Evolutionary conservation across 2,888 invertebrate genomes (phyloP).

Genomic region (Drosophila imparisetae): DNA sequence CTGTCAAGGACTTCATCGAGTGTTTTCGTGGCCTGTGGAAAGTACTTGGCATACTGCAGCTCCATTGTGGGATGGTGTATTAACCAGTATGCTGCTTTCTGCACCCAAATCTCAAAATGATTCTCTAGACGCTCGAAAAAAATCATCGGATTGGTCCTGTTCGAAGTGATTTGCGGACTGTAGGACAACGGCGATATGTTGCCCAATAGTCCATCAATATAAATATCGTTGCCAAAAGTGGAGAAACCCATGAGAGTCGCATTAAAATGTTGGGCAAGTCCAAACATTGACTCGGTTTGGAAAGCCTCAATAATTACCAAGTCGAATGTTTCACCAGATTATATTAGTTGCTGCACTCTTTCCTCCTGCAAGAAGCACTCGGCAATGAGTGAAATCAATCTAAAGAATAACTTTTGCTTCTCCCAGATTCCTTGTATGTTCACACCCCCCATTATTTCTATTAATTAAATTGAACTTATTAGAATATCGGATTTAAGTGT

Average conservation of each 20-base stretch:
- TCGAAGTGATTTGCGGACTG: constrained; percentile 70
- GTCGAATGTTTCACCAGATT: constrained; percentile 82
- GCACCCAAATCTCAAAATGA: constrained; percentile 45
- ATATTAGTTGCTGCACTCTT: constrained; percentile 58
- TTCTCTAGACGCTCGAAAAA: constrained; percentile 82
- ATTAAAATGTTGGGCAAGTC: constrained; percentile 73
- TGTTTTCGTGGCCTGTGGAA: constrained; percentile 66
- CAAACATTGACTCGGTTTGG: constrained; percentile 79
- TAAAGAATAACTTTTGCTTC: constrained; percentile 11
- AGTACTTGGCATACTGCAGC: constrained; percentile 61
- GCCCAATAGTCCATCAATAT: constrained; percentile 59
- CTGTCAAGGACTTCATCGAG: constrained; percentile 68
- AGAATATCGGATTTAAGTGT: too few species aligned
- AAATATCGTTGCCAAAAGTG: constrained; percentile 60
- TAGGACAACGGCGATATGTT: constrained; percentile 80
- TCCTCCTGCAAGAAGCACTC: constrained; percentile 38
- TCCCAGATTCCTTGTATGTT: neutral
- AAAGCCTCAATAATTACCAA: constrained; percentile 81
- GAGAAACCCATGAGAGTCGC: constrained; percentile 71
- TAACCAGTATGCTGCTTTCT: constrained; percentile 47
- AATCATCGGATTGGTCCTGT: constrained; percentile 78
- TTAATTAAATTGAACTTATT: neutral
- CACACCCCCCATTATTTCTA: constrained; percentile 35
- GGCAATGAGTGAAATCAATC: neutral
- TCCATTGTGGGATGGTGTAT: constrained; percentile 74